Base-by-base conservation (phyloP, 2,888 invertebrate genomes). In the Ferrisia virgata region DNA sequence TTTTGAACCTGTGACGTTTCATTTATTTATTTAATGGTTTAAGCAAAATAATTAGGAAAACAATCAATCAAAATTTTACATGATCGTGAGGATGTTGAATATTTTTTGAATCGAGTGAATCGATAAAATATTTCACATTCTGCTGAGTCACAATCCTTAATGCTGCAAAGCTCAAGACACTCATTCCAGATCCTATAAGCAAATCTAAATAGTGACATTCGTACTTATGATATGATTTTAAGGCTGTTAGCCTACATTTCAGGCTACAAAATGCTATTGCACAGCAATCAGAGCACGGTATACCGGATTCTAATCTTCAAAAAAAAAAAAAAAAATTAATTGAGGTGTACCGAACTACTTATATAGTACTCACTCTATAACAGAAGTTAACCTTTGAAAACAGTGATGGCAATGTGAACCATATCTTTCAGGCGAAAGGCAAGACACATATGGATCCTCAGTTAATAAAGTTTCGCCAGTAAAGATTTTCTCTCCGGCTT, bases 331-430 rank as follows among this genome's bases (percentile, higher is more conserved):
- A 69, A 33, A n/a, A n/a, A 36, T 76, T 39, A n/a, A n/a, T n/a
- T n/a, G n/a, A n/a, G n/a, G n/a, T n/a, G n/a, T n/a, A n/a, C n/a
- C n/a, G n/a, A n/a, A n/a, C n/a, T n/a, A n/a, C n/a, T n/a, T n/a
- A n/a, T n/a, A n/a, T n/a, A n/a, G n/a, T n/a, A n/a, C n/a, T n/a
- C n/a, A n/a, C n/a, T n/a, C n/a, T n/a, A n/a, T n/a, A n/a, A n/a
- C n/a, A n/a, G n/a, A n/a, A n/a, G n/a, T n/a, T n/a, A n/a, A 94
- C 94, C 94, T 92, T 87, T 91, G 90, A 86, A 95, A 94, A 87
- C 96, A 96, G 88, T 95, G 92, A 86, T 94, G 92, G 87, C 96
- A 96, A 88, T 95, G 94, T 0, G 93, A 92, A 1, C 95, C 95
- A 87, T 92, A 94, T 88, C 90, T 92, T 86, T 93, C 93, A 0